These are phyloP conservation scores for Ailurus styani DNA, from an alignment of 2,113 vertebrate genomes.

Conservation along the genomic window DNA sequence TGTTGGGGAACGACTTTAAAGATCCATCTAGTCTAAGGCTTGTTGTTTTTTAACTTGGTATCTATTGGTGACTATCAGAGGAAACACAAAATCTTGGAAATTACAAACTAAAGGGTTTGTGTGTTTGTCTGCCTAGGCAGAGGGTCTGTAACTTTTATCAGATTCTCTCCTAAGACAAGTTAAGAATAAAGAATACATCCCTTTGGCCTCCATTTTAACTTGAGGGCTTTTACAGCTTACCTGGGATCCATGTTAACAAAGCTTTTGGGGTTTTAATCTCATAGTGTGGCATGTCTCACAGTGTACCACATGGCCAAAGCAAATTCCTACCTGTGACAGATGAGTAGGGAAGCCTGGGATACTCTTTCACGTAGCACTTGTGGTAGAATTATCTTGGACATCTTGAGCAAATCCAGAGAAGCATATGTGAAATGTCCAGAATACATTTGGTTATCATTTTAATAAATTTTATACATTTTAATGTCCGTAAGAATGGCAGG, in stretches of 20 bases:
- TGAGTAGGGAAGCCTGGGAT: background rate
- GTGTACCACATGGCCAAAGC: background rate
- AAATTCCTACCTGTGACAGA: background rate
- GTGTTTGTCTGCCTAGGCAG: background rate
- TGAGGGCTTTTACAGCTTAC: background rate
- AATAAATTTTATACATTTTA: background rate
- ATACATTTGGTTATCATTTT: background rate
- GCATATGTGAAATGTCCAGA: background rate
- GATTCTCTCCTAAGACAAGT: background rate
- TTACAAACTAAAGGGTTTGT: background rate
- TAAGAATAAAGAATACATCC: background rate
- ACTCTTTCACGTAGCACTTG: background rate
- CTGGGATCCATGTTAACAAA: background rate
- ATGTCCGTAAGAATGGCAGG: background rate
- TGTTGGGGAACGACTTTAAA: background rate
- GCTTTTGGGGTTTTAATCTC: background rate
- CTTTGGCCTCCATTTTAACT: background rate
- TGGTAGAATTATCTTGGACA: background rate
- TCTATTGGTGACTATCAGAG: background rate
- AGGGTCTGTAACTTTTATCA: background rate
- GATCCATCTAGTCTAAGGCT: background rate
- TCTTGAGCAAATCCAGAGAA: background rate
- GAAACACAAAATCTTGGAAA: background rate
- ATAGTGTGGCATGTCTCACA: background rate
- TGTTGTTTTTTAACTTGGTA: background rate